These are phyloP conservation scores for Erpornis zantholeuca DNA, from an alignment of 2,113 vertebrate genomes.

Conservation along the genomic window DNA sequence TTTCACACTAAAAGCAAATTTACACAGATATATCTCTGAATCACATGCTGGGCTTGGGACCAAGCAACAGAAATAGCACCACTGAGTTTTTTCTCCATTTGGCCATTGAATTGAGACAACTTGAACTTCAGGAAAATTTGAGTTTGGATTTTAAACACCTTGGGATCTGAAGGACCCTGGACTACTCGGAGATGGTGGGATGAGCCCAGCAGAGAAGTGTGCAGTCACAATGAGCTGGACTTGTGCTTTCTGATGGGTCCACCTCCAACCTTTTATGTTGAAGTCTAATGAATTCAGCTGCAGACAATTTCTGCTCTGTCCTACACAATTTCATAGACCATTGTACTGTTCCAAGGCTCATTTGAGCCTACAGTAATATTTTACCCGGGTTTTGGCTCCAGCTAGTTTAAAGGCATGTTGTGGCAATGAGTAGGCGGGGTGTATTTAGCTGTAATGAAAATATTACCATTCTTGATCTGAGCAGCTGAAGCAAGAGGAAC, in stretches of 20 bases:
- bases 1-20: neutral
- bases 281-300: neutral
- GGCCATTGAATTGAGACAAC: neutral
- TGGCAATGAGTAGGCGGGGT: neutral
- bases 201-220: neutral
- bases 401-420: slow-evolving; percentile 32
- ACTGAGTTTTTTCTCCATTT: neutral
- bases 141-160: neutral
- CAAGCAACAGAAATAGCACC: neutral
- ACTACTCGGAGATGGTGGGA: neutral
- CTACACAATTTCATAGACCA: neutral
- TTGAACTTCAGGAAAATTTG: neutral
- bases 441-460: slow-evolving; percentile 19
- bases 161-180: neutral
- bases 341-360: neutral
- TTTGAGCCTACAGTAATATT: slow-evolving; percentile 11
- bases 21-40: neutral
- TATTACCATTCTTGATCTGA: neutral
- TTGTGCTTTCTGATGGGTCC: neutral
- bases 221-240: neutral
- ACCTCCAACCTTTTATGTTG: neutral
- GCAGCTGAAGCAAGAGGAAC: slow-evolving; percentile 21
- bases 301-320: slow-evolving; percentile 14
- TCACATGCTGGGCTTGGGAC: neutral
- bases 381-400: slow-evolving; percentile 17